Evolutionary conservation across 2,888 invertebrate genomes (phyloP).

Genomic region (Blomia tropicalis): DNA sequence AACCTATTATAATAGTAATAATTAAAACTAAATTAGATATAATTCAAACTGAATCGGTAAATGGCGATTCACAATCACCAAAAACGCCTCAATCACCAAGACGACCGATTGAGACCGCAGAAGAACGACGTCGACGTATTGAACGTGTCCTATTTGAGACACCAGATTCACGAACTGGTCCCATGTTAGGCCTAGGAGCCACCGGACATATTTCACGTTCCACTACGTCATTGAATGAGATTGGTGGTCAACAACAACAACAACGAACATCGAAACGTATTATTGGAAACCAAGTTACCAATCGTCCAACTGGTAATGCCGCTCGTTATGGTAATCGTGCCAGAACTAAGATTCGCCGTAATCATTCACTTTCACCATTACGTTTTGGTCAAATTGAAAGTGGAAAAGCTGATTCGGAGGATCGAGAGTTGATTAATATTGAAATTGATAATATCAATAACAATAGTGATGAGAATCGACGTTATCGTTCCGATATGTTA

Average conservation of each 20-base stretch:
- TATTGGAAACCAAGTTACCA: too few relatives aligned
- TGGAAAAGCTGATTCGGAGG: neutral
- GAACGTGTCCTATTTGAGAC: neutral
- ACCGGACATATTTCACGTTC: neutral
- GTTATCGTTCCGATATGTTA: neutral
- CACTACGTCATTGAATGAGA: neutral
- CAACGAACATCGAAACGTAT: conserved; percentile 9
- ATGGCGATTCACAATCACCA: neutral
- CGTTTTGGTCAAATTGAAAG: neutral
- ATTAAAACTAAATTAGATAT: too few relatives aligned
- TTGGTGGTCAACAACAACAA: neutral
- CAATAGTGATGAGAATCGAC: neutral
- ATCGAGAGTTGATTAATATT: neutral
- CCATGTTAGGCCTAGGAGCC: neutral
- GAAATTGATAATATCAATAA: neutral
- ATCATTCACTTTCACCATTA: conserved; percentile 11
- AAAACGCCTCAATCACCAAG: neutral
- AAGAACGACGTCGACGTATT: conserved; percentile 16
- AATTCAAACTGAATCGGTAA: neutral
- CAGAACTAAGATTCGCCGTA: neutral
- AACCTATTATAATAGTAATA: neutral
- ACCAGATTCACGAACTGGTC: neutral
- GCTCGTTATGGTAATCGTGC: conserved; percentile 1
- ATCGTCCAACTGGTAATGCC: conserved; percentile 25
- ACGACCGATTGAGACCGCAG: neutral